These are phyloP conservation scores for Pissodes strobi DNA, from an alignment of 1,140 invertebrate genomes.

Conservation along the genomic window DNA sequence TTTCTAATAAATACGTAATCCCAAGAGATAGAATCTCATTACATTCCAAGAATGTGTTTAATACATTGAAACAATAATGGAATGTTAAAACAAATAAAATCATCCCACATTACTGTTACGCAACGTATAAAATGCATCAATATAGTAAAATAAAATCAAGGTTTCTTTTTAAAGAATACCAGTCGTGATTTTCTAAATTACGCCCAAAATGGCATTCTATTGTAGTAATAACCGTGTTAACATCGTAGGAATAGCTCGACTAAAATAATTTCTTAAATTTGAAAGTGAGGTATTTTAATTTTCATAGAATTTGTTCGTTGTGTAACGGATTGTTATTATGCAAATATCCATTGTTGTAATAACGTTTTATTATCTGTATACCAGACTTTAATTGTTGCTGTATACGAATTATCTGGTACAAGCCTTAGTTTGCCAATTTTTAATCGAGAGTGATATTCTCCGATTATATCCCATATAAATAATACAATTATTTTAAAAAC, in stretches of 20 bases:
- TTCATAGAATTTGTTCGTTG: slow-evolving; percentile 39
- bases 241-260: not conserved
- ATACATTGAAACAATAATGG: not conserved
- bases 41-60: too few relatives aligned
- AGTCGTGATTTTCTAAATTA: slow-evolving; percentile 29
- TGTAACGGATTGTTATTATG: slow-evolving; percentile 40
- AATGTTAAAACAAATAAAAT: slow-evolving; percentile 5
- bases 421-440: slow-evolving; percentile 32
- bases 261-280: slow-evolving; percentile 31
- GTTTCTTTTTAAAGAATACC: slow-evolving; percentile 21
- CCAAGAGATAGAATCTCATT: too few relatives aligned
- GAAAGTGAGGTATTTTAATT: slow-evolving; percentile 39
- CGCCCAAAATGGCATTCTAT: slow-evolving; percentile 34
- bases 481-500: too few relatives aligned
- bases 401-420: slow-evolving; percentile 31
- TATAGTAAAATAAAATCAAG: too few relatives aligned
- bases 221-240: slow-evolving; percentile 31
- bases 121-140: slow-evolving; percentile 16
- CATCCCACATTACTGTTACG: slow-evolving; percentile 4
- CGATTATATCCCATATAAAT: too few relatives aligned
- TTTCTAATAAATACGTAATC: too few relatives aligned
- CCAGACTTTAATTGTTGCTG: slow-evolving; percentile 26
- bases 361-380: slow-evolving; percentile 12
- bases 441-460: too few relatives aligned
- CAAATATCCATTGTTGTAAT: slow-evolving; percentile 41